Evolutionary conservation across 2,797 vertebrate genomes (phyloP).

Genomic region (Sylvia borin): DNA sequence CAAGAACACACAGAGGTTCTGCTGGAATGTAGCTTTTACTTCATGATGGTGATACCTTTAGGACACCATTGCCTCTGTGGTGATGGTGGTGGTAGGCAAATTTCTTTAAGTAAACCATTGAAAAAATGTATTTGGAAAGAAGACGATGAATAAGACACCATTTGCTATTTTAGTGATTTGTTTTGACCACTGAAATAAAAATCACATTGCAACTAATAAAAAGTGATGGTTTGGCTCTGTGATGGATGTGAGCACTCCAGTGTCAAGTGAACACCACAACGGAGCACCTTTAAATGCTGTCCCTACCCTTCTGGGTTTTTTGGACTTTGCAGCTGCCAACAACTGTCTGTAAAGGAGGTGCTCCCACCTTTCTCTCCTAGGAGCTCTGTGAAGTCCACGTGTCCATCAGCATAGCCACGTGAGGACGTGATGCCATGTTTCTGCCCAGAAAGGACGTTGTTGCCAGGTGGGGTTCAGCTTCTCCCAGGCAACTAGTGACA

Average conservation of each 20-base stretch:
- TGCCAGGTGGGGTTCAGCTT: not conserved
- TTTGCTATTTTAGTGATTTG: not conserved
- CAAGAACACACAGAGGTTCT: not conserved
- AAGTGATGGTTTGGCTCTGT: not conserved
- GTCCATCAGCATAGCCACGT: not conserved
- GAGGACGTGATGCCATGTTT: not conserved
- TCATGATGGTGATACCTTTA: not conserved
- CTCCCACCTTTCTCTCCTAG: not conserved
- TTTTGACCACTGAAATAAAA: not conserved
- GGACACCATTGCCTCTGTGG: not conserved
- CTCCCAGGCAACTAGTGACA: too few relatives aligned
- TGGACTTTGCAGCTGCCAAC: not conserved
- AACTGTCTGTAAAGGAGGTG: accelerated
- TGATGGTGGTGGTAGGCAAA: not conserved
- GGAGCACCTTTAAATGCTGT: not conserved
- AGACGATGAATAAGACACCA: not conserved
- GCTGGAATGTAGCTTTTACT: not conserved
- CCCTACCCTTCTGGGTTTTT: too few relatives aligned
- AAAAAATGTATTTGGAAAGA: not conserved
- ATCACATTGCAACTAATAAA: not conserved
- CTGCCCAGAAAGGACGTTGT: not conserved
- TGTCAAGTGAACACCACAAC: not conserved
- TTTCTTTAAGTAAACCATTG: not conserved
- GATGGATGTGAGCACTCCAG: not conserved
- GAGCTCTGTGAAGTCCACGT: accelerated